Percentiles rank a stretch among this genome's conserved stretches.
Conservation (phyloP, 2,888 invertebrate species). For the Xanthia icteritia region DNA sequence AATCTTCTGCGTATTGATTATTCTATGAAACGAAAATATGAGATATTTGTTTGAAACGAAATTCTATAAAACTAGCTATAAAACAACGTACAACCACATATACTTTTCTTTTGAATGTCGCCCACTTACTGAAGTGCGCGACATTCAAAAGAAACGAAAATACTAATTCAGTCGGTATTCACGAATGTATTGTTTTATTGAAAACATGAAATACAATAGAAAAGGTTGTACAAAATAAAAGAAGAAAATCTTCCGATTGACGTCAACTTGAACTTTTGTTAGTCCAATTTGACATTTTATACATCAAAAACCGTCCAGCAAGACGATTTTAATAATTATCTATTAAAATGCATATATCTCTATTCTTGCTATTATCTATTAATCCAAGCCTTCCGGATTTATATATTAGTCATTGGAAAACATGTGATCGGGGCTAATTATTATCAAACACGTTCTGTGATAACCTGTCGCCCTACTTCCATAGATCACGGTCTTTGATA, state of each 20-base stretch:
- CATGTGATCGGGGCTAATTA: constrained; percentile 55
- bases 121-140: not conserved
- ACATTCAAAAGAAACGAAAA: not conserved
- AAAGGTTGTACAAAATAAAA: not conserved
- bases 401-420: constrained; percentile 12
- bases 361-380: not conserved
- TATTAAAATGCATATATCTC: not conserved
- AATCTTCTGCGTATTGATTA: too few species aligned
- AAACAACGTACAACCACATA: too few species aligned
- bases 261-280: not conserved
- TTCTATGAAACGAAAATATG: too few species aligned
- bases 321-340: not conserved
- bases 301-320: not conserved
- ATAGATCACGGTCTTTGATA: constrained; percentile 67
- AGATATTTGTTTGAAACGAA: too few species aligned
- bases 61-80: too few species aligned
- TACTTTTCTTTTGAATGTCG: too few species aligned
- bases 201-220: not conserved
- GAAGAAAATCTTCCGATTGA: not conserved
- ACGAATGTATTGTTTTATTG: not conserved
- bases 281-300: not conserved
- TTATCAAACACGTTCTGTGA: constrained; percentile 63
- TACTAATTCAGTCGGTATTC: not conserved
- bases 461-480: constrained; percentile 66
- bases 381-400: not conserved